These are phyloP conservation scores for Pandemis corylana DNA, from an alignment of 2,888 invertebrate genomes.

Conservation along the genomic window DNA sequence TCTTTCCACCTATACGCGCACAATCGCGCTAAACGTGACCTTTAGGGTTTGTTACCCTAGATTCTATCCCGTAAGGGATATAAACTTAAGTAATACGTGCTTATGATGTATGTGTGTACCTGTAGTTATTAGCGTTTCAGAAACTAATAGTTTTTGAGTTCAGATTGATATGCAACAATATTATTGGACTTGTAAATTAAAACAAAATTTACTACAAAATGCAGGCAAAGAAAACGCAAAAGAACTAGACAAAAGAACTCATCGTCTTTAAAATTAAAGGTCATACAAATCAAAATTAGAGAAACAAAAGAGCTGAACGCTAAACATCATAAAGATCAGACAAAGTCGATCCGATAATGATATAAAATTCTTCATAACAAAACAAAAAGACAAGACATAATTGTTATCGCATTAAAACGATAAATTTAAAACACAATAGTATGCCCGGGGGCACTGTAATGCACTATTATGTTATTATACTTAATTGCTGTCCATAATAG, in stretches of 20 bases:
- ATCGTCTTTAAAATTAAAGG: not conserved
- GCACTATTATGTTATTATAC: conserved; percentile 68
- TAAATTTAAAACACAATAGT: conserved; percentile 3
- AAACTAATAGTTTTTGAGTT: too few species aligned
- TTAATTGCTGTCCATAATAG: conserved; percentile 70
- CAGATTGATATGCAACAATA: too few species aligned
- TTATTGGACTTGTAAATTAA: too few species aligned
- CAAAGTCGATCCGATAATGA: not conserved
- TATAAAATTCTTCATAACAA: not conserved
- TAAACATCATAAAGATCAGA: not conserved
- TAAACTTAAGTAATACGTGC: too few species aligned
- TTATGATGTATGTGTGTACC: too few species aligned
- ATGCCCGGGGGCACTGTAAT: conserved; percentile 49
- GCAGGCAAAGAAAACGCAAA: too few species aligned
- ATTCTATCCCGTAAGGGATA: too few species aligned
- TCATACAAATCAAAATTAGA: not conserved
- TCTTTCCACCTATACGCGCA: too few species aligned
- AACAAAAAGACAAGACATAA: conserved; percentile 10
- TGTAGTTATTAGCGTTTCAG: too few species aligned
- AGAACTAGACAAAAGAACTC: not conserved
- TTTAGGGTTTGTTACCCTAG: too few species aligned
- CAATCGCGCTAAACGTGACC: too few species aligned
- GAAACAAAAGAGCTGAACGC: conserved; percentile 1
- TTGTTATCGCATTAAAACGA: conserved; percentile 11
- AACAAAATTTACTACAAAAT: too few species aligned